Evolutionary conservation across 2,797 vertebrate genomes (phyloP).

Genomic region (Pelobates cultripes): DNA sequence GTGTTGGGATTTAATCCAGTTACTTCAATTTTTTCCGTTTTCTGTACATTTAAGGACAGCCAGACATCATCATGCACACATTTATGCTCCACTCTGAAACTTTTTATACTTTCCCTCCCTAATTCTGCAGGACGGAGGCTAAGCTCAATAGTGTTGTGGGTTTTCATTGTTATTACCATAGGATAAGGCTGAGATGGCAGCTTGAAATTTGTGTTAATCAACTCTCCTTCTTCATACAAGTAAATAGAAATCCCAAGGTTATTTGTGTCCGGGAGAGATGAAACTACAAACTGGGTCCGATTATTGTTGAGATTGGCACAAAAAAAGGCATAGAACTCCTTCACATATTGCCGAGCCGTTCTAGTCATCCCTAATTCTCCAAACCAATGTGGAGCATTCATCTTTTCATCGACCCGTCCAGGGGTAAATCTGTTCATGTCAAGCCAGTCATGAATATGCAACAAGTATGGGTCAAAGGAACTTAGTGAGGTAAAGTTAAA

Average conservation of each 20-base stretch:
- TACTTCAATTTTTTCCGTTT: conserved; percentile 48
- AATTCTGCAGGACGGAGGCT: conserved; percentile 50
- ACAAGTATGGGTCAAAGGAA: conserved; percentile 43
- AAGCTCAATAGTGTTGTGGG: conserved; percentile 58
- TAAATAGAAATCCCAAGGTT: conserved; percentile 54
- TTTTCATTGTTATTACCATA: conserved; percentile 17
- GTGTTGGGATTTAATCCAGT: conserved; percentile 55
- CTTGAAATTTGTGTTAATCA: conserved; percentile 45
- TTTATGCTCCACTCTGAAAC: conserved; percentile 56
- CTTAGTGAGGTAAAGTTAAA: conserved; percentile 57
- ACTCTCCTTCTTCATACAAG: conserved; percentile 52
- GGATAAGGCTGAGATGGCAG: conserved; percentile 57
- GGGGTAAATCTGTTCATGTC: background rate
- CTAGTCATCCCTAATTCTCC: conserved; percentile 7
- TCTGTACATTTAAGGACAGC: conserved; percentile 13
- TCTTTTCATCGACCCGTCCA: background rate
- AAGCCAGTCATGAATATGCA: conserved; percentile 7
- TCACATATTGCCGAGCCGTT: conserved; percentile 26
- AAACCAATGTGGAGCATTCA: conserved; percentile 38
- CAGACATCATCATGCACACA: conserved; percentile 52
- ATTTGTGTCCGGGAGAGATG: conserved; percentile 44
- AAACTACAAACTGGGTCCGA: conserved; percentile 54
- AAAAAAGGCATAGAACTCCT: conserved; percentile 54
- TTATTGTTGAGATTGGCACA: conserved; percentile 37
- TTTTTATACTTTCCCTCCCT: conserved; percentile 47